Conservation (phyloP, 37 sponge, comb jelly and placozoan genomes). For the Cliona cf. orientalis region DNA sequence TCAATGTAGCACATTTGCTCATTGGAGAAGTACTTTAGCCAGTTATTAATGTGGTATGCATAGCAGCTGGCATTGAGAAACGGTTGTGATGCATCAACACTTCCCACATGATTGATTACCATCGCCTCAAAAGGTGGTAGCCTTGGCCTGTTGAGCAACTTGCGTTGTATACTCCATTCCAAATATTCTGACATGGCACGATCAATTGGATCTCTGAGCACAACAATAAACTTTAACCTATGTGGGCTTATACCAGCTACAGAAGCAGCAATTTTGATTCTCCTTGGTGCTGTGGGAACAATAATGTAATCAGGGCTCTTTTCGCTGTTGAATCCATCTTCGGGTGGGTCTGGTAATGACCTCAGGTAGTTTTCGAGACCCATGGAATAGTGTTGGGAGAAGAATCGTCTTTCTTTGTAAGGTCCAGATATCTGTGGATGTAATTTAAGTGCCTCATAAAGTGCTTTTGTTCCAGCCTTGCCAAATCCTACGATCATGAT, state of each 20-base stretch:
- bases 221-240: slow-evolving; percentile 69
- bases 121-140: slow-evolving; percentile 56
- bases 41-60: slow-evolving; percentile 54
- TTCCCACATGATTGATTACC: slow-evolving; percentile 30
- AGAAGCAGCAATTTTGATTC: slow-evolving; percentile 29
- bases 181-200: slow-evolving; percentile 88
- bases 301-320: slow-evolving; percentile 89
- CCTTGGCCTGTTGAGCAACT: not conserved
- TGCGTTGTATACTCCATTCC: slow-evolving; percentile 66
- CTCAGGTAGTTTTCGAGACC: slow-evolving; percentile 68
- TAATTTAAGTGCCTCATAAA: slow-evolving; percentile 67
- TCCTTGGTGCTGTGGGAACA: slow-evolving; percentile 3
- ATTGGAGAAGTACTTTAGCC: slow-evolving; percentile 65
- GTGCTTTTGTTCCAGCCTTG: slow-evolving; percentile 85
- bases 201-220: slow-evolving; percentile 79
- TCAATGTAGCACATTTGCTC: slow-evolving; percentile 81
- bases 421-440: slow-evolving; percentile 74
- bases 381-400: slow-evolving; percentile 45
- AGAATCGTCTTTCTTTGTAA: slow-evolving; percentile 65
- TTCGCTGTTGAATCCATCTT: slow-evolving; percentile 40
- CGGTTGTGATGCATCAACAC: slow-evolving; percentile 9
- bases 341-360: slow-evolving; percentile 41
- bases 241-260: slow-evolving; percentile 1
- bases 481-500: slow-evolving; percentile 89
- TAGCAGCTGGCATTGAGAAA: slow-evolving; percentile 75